A percentile compares a stretch with the other conserved stretches of the same genome.
These are phyloP conservation scores for Globia sparganii DNA, from an alignment of 2,888 invertebrate genomes.

Conservation along the genomic window DNA sequence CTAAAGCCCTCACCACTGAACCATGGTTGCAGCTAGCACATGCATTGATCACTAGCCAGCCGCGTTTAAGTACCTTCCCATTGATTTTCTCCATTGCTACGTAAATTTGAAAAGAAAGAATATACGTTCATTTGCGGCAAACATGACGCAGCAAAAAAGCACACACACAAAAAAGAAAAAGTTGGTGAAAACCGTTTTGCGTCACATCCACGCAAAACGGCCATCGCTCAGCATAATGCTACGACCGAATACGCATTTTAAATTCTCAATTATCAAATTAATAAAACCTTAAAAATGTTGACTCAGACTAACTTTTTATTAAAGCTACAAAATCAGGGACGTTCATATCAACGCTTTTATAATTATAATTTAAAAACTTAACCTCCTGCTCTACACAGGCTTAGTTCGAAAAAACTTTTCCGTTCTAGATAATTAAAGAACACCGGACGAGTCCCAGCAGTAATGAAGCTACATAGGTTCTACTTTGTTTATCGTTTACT, in stretches of 20 bases:
- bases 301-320: not conserved
- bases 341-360: constrained; percentile 6
- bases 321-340: not conserved
- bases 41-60: constrained; percentile 13
- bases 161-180: not conserved
- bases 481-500: constrained; percentile 51
- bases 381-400: not conserved
- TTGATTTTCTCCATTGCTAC: not conserved
- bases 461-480: constrained; percentile 49
- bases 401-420: constrained; percentile 30
- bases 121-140: not conserved
- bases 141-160: not conserved
- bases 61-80: not conserved
- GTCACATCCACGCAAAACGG: not conserved
- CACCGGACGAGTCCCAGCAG: constrained; percentile 3
- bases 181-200: not conserved
- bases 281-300: not conserved
- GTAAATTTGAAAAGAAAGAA: not conserved
- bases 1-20: constrained; percentile 35
- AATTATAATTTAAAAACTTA: constrained; percentile 7
- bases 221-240: not conserved
- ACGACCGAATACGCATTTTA: not conserved
- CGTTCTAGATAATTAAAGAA: constrained; percentile 39
- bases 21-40: constrained; percentile 4
- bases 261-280: not conserved